These are phyloP conservation scores for Psylliodes chrysocephalus DNA, from an alignment of 2,888 invertebrate species.

Conservation along the genomic window DNA sequence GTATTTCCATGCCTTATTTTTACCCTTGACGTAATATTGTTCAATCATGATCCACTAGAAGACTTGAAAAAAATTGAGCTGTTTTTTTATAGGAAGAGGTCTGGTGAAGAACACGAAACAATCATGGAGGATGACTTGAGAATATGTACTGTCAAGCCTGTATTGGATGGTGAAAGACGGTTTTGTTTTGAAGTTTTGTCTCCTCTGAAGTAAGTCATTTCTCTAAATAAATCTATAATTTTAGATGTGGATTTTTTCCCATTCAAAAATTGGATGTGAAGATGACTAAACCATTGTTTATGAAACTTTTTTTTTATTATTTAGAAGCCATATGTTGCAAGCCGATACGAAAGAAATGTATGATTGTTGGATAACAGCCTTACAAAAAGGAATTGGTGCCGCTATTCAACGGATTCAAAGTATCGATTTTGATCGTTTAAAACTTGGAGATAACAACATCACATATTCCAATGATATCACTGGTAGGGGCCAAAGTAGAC, in stretches of 20 bases:
- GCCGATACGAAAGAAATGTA: conserved; percentile 95
- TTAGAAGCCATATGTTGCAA: conserved; percentile 95
- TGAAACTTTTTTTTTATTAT: too few species aligned
- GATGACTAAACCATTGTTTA: neutral
- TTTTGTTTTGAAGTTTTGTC: conserved; percentile 97
- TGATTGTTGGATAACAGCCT: conserved; percentile 86
- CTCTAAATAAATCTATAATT: too few species aligned
- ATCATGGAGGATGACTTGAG: conserved; percentile 98
- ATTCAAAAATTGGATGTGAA: too few species aligned
- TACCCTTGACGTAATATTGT: too few species aligned
- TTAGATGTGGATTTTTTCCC: too few species aligned
- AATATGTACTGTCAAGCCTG: conserved; percentile 92
- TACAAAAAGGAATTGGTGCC: conserved; percentile 88
- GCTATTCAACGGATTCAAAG: conserved; percentile 76
- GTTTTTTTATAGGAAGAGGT: conserved; percentile 71
- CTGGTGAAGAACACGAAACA: conserved; percentile 85
- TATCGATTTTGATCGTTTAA: conserved; percentile 51
- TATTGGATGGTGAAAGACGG: conserved; percentile 87
- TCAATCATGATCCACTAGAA: too few species aligned
- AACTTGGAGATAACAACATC: conserved; percentile 56
- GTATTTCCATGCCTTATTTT: too few species aligned
- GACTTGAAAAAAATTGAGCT: too few species aligned
- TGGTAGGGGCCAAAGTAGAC: conserved; percentile 47
- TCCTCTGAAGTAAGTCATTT: conserved; percentile 80
- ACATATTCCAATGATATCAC: conserved; percentile 46